Evolutionary conservation across 2,113 vertebrate species (phyloP).

Genomic region (Lagopus muta): DNA sequence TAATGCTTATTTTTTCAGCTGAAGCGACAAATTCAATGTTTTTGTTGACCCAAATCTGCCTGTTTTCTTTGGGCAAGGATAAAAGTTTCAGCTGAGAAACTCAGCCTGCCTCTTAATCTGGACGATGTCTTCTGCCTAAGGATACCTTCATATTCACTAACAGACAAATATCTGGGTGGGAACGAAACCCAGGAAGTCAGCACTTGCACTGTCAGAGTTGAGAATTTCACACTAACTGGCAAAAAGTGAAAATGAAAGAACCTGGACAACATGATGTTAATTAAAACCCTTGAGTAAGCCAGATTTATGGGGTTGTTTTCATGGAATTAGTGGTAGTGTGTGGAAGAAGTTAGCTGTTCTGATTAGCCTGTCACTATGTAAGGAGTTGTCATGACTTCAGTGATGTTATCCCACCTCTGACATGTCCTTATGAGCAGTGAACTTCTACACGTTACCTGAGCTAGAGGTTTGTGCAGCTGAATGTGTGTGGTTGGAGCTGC

Average conservation of each 20-base stretch:
- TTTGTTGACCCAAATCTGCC: conserved; percentile 46
- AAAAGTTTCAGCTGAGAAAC: conserved; percentile 40
- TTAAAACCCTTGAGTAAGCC: neutral
- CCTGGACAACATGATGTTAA: neutral
- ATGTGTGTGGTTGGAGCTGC: neutral
- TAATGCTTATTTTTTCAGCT: conserved; percentile 67
- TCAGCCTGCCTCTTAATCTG: conserved; percentile 36
- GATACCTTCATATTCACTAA: conserved; percentile 52
- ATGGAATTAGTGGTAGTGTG: neutral
- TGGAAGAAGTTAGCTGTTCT: neutral
- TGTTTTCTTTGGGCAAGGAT: conserved; percentile 62
- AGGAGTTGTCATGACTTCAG: neutral
- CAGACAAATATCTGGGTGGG: neutral
- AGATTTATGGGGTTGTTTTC: neutral
- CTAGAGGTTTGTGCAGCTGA: neutral
- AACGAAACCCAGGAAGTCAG: neutral
- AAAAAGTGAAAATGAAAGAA: neutral
- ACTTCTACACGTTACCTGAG: neutral
- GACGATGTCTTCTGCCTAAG: conserved; percentile 41
- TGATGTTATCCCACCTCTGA: neutral
- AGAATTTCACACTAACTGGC: neutral
- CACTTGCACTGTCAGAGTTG: neutral
- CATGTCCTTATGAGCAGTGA: neutral
- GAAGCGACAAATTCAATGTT: conserved; percentile 57
- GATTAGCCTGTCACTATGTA: neutral